Evolutionary conservation across 2,888 invertebrate species (phyloP).

Genomic region (Brachypterus glaber): DNA sequence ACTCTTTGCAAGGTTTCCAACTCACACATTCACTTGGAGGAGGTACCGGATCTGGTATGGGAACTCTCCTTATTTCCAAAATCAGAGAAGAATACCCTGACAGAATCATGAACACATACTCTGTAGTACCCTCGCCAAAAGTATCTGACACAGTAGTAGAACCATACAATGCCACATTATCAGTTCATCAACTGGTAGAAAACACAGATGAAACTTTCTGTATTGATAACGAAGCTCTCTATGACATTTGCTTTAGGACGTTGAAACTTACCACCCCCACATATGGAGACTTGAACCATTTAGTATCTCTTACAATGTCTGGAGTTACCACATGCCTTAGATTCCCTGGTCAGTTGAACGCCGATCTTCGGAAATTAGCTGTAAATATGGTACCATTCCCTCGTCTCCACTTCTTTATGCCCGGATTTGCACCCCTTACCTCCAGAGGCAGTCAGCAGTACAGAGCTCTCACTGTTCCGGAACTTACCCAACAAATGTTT

Average conservation of each 20-base stretch:
- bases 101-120: conserved; percentile 64
- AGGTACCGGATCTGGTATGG: no score
- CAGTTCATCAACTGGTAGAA: conserved; percentile 81
- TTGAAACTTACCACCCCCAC: conserved; percentile 81
- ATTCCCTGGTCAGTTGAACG: conserved; percentile 91
- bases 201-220: conserved; percentile 88
- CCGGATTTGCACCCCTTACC: conserved; percentile 88
- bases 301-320: conserved; percentile 80
- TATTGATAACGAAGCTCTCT: conserved; percentile 87
- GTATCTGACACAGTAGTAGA: conserved; percentile 88
- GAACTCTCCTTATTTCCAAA: no score
- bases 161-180: conserved; percentile 84
- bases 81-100: no score
- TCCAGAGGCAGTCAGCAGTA: conserved; percentile 86
- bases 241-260: conserved; percentile 87
- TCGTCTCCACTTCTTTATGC: conserved; percentile 92
- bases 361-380: conserved; percentile 82
- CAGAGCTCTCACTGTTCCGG: conserved; percentile 82
- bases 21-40: no score
- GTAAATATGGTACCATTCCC: conserved; percentile 99
- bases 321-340: conserved; percentile 82
- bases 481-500: conserved; percentile 88
- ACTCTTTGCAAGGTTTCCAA: no score
- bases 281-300: conserved; percentile 87
- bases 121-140: conserved; percentile 78